phyloP scores from a whole-genome alignment of 2,888 invertebrate species.

The Sturmia bella region DNA sequence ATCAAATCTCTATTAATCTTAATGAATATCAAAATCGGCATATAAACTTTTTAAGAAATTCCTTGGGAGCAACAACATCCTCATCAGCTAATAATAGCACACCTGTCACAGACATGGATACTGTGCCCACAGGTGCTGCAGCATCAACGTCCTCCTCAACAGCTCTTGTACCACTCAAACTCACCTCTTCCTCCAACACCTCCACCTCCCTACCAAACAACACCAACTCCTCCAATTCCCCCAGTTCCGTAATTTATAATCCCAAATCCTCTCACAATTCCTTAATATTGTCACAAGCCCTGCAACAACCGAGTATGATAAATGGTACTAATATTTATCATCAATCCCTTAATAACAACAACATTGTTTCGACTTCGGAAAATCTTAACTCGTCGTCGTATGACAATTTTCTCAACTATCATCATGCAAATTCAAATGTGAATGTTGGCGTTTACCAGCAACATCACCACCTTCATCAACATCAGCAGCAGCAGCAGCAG shows the following conservation, averaged over 20 bases:
- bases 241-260: slow-evolving; percentile 41
- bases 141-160: slow-evolving; percentile 13
- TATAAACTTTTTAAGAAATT: slow-evolving; percentile 43
- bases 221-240: background rate
- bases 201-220: background rate
- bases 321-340: slow-evolving; percentile 50
- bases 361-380: slow-evolving; percentile 68
- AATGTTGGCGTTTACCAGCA: slow-evolving; percentile 20
- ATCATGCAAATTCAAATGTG: slow-evolving; percentile 36
- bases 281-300: slow-evolving; percentile 57
- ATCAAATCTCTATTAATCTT: slow-evolving; percentile 39
- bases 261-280: slow-evolving; percentile 48
- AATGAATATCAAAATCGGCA: slow-evolving; percentile 48
- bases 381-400: slow-evolving; percentile 41
- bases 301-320: slow-evolving; percentile 48
- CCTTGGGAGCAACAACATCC: slow-evolving; percentile 10
- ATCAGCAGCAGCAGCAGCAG: slow-evolving; percentile 26
- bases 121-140: slow-evolving; percentile 77
- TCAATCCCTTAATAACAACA: slow-evolving; percentile 43
- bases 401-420: slow-evolving; percentile 58
- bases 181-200: slow-evolving; percentile 15
- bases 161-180: slow-evolving; percentile 1
- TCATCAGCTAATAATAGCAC: slow-evolving; percentile 13
- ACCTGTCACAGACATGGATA: slow-evolving; percentile 80
- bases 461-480: slow-evolving; percentile 27